Evolutionary conservation across 2,797 vertebrate species (phyloP).

Genomic region (Distichodus sexfasciatus): DNA sequence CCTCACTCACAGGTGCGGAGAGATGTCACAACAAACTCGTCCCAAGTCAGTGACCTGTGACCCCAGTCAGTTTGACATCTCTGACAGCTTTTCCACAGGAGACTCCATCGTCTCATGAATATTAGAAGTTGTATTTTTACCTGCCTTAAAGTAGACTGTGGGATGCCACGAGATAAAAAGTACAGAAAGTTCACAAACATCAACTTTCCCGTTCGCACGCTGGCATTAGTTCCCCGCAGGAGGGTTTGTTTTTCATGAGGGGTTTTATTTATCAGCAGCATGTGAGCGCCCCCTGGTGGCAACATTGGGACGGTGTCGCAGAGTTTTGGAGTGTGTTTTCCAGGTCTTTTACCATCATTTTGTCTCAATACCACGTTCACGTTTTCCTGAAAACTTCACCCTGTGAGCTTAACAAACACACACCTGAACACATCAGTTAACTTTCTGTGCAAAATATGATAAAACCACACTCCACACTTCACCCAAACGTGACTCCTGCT

Average conservation of each 20-base stretch:
- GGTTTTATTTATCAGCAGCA: conserved; percentile 37
- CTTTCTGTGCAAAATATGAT: too few relatives aligned
- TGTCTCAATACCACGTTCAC: too few relatives aligned
- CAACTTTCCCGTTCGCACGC: not conserved
- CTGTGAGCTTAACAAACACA: too few relatives aligned
- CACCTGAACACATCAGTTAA: too few relatives aligned
- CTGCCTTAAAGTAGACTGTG: not conserved
- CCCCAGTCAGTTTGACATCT: not conserved
- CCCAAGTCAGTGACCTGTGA: conserved; percentile 35
- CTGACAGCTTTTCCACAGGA: conserved; percentile 2
- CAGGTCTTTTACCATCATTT: too few relatives aligned
- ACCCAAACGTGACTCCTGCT: too few relatives aligned
- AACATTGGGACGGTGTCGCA: not conserved
- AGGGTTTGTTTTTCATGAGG: not conserved
- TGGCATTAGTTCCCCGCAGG: not conserved
- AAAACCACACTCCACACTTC: too few relatives aligned
- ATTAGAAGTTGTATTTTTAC: not conserved
- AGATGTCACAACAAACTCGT: conserved; percentile 33
- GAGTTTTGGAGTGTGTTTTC: too few relatives aligned
- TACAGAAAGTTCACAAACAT: not conserved
- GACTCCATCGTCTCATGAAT: not conserved
- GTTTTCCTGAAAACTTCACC: too few relatives aligned
- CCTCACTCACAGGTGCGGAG: conserved; percentile 26
- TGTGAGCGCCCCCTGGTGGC: conserved; percentile 65
- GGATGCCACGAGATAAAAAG: not conserved